A percentile compares a stretch with the other conserved stretches of the same genome.
phyloP scores from a whole-genome alignment of 1,140 invertebrate genomes.

The Macrosteles quadrilineatus region DNA sequence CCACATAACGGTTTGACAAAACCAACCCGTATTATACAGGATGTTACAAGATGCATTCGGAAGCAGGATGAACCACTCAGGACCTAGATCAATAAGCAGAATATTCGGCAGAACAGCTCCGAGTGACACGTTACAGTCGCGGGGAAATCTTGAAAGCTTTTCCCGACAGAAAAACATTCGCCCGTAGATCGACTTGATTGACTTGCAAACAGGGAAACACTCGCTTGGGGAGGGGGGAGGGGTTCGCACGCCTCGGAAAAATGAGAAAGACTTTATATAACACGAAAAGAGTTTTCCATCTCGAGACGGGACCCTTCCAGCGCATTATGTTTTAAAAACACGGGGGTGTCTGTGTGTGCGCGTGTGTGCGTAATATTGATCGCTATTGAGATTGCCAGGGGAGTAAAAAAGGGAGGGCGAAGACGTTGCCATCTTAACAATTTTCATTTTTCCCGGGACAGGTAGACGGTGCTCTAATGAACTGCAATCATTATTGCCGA shows the following conservation, averaged over 20 bases:
- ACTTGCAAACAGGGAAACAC: constrained; percentile 27
- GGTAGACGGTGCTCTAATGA: background rate
- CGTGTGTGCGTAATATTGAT: constrained; percentile 28
- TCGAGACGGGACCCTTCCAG: background rate
- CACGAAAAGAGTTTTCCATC: constrained; percentile 24
- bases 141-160: constrained; percentile 22
- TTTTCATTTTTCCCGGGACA: constrained; percentile 20
- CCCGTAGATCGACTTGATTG: constrained; percentile 26
- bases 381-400: constrained; percentile 21
- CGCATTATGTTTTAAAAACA: constrained; percentile 23
- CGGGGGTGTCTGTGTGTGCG: background rate
- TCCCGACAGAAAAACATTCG: constrained; percentile 19
- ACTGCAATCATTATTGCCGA: constrained; percentile 23
- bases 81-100: no score
- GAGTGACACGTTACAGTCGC: background rate
- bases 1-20: no score
- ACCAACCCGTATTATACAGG: no score
- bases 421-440: constrained; percentile 16
- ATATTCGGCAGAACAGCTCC: background rate
- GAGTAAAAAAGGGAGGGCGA: constrained; percentile 25
- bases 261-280: constrained; percentile 31
- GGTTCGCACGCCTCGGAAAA: constrained; percentile 14
- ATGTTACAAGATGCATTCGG: no score
- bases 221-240: background rate
- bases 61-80: no score